Evolutionary conservation across 1,140 invertebrate species (phyloP), one percentile per base, ranked within the genome.

Genomic region (Pseudomyrmex concolor): DNA sequence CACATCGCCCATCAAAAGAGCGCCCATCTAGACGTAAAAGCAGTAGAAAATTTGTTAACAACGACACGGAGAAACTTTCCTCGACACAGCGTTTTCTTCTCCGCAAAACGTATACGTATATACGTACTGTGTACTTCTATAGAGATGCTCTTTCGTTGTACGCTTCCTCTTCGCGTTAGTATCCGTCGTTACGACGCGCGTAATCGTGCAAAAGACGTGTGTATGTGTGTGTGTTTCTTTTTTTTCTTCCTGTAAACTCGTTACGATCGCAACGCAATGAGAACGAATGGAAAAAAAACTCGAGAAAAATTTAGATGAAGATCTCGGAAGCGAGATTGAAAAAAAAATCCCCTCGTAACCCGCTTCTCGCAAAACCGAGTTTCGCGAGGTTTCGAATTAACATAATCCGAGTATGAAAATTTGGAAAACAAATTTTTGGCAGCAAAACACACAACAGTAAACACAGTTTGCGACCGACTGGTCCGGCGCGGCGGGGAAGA

Each of bases 11-110:
- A 77, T 77, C 74, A 77, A 77, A 77, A 15, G 51, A 67, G 34
- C 74, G n/a, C n/a, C n/a, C 74, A 67, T 77, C 63, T 57, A 63
- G 74, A 68, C 74, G 51, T 78, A 68, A 57, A 78, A 57, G 51
- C 17, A 48, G 50, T 48, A n/a, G 63, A 78, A 68, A 78, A 78
- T 78, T 68, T 67, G 74, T 78, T 78, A 68, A 78, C 74, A 51
- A 64, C 62, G 60, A 67, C 13, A n/a, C 64, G 50, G 9, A n/a
- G 50, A 55, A 67, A 51, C 63, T 68, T 25, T 34, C 48, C 48
- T 66, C 63, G 51, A 66, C 43, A 50, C 63, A 45, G 60, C 4
- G 60, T 5, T 78, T 78, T 76, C 72, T 76, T 76, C 72, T 19
- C 22, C 8, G 19, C 15, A 10, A n/a, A 12, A 22, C 22, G 19